Base-by-base conservation (phyloP, 2,888 invertebrate genomes). In the Lithosia quadra region DNA sequence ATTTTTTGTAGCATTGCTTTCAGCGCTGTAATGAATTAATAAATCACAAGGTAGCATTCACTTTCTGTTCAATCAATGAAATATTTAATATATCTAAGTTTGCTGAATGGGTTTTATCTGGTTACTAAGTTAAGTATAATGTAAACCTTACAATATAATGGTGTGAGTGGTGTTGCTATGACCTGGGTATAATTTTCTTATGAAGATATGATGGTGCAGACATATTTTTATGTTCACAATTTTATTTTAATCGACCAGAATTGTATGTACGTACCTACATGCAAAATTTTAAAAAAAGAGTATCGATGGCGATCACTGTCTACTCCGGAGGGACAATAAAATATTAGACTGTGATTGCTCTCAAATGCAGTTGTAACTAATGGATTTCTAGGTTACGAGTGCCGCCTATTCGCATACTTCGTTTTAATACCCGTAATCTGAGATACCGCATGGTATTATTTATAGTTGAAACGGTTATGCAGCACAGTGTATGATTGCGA, bases 391-490 rank as follows among this genome's bases (percentile, higher is more conserved):
- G 56, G 56, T 56, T 24, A 56, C 24, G 22, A 56, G 4, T 22
- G 9, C 2, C 10, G 55, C 22, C 21, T 22, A 55, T 21, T 21
- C 9, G 22, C 22, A 53, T 53, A 53, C 39, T 39, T 39, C 39
- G 39, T 39, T 18, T 43, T 18, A 43, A 43, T 43, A 43, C 18
- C 43, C 49, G n/a, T 49, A 49, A 49, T 49, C 49, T 49, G 8
- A 49, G 49, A 49, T 49, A n/a, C 49, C n/a, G n/a, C 49, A n/a
- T 49, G 43, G 43, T 43, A n/a, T 56, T 56, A 56, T 24, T 56
- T 18, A 24, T 56, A 56, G 22, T 56, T 24, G 13, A 28, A 56
- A 56, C 24, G 15, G 56, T 56, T 56, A 56, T 56, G 56, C 24
- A 56, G 56, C 8, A 8, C 28, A 56, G 56, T 22, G 2, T 56